Conservation (phyloP, 2,888 invertebrate species). For the Trissolcus japonicus region DNA sequence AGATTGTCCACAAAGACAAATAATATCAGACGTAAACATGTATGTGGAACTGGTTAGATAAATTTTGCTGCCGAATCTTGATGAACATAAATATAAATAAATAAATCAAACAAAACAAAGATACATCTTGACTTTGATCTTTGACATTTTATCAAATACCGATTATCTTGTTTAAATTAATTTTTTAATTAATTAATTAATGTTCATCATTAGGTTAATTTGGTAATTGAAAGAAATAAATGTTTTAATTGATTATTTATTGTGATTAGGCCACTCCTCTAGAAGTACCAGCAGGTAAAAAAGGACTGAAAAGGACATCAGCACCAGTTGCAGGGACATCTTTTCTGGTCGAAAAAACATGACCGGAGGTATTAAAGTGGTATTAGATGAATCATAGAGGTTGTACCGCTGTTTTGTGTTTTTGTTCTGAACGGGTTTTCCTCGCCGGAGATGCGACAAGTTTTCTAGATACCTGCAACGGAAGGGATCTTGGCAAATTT, state of each 20-base stretch:
- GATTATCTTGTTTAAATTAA: background rate
- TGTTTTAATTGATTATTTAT: slow-evolving; percentile 6
- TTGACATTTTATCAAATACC: too few relatives aligned
- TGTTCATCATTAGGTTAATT: background rate
- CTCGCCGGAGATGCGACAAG: background rate
- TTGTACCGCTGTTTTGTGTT: slow-evolving; percentile 6
- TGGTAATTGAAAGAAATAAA: background rate
- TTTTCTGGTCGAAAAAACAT: background rate
- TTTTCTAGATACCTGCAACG: slow-evolving; percentile 6
- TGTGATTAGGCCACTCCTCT: slow-evolving; percentile 9
- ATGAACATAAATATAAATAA: slow-evolving; percentile 13
- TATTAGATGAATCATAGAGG: background rate
- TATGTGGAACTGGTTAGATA: slow-evolving; percentile 1
- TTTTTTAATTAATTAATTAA: background rate
- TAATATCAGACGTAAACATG: slow-evolving; percentile 35
- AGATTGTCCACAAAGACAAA: slow-evolving; percentile 41
- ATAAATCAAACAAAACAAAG: too few relatives aligned
- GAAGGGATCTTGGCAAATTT: background rate
- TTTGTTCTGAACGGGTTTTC: slow-evolving; percentile 1
- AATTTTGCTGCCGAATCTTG: too few relatives aligned
- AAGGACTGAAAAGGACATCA: background rate
- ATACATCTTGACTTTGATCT: too few relatives aligned
- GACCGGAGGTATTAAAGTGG: background rate
- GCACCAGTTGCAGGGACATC: slow-evolving; percentile 6
- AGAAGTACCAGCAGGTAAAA: slow-evolving; percentile 19